These are phyloP conservation scores for Alethe diademata DNA, from an alignment of 2,113 vertebrate species.

Conservation along the genomic window DNA sequence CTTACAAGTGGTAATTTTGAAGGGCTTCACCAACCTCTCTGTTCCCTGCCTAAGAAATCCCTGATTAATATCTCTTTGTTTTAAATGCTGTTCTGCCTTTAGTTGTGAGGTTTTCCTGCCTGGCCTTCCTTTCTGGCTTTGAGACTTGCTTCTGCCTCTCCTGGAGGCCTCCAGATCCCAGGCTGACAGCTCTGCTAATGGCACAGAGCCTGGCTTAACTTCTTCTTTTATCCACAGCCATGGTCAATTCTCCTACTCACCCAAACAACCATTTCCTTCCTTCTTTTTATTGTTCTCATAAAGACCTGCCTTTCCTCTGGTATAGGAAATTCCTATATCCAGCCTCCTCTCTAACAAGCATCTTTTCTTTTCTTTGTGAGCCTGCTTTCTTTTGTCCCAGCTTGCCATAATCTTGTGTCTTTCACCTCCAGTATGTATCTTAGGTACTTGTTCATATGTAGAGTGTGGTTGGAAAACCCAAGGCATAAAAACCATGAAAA, in stretches of 20 bases:
- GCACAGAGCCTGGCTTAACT: neutral
- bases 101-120: neutral
- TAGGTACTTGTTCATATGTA: neutral
- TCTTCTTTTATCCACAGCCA: neutral
- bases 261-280: slow-evolving; percentile 50
- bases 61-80: neutral
- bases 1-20: neutral
- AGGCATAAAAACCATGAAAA: neutral
- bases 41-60: neutral
- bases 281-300: slow-evolving; percentile 44
- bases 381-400: neutral
- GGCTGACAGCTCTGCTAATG: neutral
- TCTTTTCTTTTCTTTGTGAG: neutral
- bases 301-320: slow-evolving; percentile 41
- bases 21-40: neutral
- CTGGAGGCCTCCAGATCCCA: neutral
- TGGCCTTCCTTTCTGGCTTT: neutral
- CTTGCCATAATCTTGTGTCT: neutral
- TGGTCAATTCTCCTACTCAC: neutral
- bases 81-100: neutral
- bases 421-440: neutral
- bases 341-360: neutral
- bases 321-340: slow-evolving; percentile 27
- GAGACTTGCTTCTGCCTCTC: neutral
- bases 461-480: neutral